These are phyloP conservation scores for Auanema sp. DNA, from an alignment of 2,888 invertebrate species.

Conservation along the genomic window DNA sequence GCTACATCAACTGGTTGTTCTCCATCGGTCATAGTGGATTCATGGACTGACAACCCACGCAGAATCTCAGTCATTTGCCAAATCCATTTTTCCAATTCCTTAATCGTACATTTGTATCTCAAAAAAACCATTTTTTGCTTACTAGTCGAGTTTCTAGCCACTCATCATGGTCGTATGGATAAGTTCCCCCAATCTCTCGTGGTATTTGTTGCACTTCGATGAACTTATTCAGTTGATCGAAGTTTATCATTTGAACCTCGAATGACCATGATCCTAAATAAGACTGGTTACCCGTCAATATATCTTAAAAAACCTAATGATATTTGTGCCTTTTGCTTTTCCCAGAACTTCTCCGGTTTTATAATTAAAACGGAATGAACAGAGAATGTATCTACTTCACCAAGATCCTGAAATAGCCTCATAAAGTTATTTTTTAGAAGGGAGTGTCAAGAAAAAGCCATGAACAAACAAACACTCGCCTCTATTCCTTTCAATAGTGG, in stretches of 20 bases:
- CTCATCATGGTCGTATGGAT: slow-evolving; percentile 91
- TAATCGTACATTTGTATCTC: background rate
- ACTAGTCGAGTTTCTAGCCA: slow-evolving; percentile 90
- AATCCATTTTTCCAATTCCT: slow-evolving; percentile 89
- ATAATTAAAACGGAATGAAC: slow-evolving; percentile 94
- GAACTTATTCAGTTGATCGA: slow-evolving; percentile 88
- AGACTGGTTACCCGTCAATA: background rate
- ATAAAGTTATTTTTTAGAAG: background rate
- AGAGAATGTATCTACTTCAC: slow-evolving; percentile 70
- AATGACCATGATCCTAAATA: slow-evolving; percentile 25
- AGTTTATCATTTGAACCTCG: slow-evolving; percentile 92
- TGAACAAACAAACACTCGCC: slow-evolving; percentile 56
- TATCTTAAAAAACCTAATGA: background rate
- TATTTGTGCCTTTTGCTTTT: slow-evolving; percentile 87
- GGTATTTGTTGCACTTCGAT: slow-evolving; percentile 91
- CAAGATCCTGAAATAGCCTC: slow-evolving; percentile 81
- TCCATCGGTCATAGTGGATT: slow-evolving; percentile 77
- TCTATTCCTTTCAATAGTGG: slow-evolving; percentile 87
- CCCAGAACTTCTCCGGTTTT: slow-evolving; percentile 99
- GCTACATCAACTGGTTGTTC: slow-evolving; percentile 93
- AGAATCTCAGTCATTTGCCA: slow-evolving; percentile 85
- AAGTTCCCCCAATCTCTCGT: slow-evolving; percentile 82
- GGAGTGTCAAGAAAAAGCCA: slow-evolving; percentile 4
- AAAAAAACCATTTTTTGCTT: slow-evolving; percentile 7
- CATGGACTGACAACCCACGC: slow-evolving; percentile 32